These are phyloP conservation scores for Amblyjoppa proteus DNA, from an alignment of 2,888 invertebrate genomes.

Conservation along the genomic window DNA sequence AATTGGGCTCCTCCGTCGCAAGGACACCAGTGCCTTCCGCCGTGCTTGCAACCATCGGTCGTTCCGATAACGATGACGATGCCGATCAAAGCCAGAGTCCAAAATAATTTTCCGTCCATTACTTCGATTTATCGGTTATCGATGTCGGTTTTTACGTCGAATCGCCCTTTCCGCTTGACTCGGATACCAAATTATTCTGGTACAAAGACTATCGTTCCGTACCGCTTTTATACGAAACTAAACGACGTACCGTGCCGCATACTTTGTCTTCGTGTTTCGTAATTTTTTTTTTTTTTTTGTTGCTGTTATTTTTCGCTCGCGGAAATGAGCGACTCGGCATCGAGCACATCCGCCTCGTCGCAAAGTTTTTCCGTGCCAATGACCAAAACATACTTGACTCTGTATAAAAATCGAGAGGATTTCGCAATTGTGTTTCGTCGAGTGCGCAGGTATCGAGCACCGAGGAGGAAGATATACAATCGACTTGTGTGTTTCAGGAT, in stretches of 20 bases:
- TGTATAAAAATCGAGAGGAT: background rate
- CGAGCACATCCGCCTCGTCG: background rate
- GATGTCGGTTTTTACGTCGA: background rate
- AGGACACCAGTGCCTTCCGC: constrained; percentile 25
- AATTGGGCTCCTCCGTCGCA: constrained; percentile 9
- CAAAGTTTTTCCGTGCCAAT: background rate
- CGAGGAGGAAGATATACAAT: background rate
- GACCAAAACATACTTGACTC: background rate
- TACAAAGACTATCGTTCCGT: background rate
- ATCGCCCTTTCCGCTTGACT: background rate
- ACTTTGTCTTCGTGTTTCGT: background rate
- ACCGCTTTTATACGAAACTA: constrained; percentile 46
- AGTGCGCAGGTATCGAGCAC: background rate
- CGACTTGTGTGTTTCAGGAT: constrained; percentile 74
- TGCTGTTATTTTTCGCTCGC: constrained; percentile 8
- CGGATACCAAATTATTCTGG: background rate
- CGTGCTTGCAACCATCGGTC: constrained; percentile 35
- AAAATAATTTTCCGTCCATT: constrained; percentile 61
- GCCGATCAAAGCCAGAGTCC: constrained; percentile 45
- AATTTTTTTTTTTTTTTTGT: background rate
- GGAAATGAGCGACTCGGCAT: background rate
- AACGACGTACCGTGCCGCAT: background rate
- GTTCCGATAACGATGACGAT: constrained; percentile 41
- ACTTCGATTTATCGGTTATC: background rate
- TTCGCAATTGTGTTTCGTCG: background rate